Base-by-base conservation (phyloP, 2,113 vertebrate species). In the Paradisaea rubra region DNA sequence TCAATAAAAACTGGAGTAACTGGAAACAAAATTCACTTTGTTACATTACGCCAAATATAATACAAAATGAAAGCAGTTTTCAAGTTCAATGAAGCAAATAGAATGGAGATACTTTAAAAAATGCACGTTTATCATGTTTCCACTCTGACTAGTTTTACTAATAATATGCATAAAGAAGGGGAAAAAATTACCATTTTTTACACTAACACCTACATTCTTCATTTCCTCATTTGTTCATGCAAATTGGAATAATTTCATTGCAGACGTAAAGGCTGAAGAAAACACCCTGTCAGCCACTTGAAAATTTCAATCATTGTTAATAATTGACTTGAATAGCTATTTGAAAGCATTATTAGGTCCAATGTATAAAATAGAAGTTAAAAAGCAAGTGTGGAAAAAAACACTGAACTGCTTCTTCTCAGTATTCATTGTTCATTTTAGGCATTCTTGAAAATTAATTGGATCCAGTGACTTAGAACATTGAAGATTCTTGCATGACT, bases 401-500 rank as follows among this genome's bases (percentile, higher is more conserved):
- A 64, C 57, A 60, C n/a, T 76, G 11, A 57, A 66, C 86, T 88
- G 78, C 88, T 88, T 64, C 66, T 65, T 83, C 82, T 81, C 70
- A 47, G 65, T 88, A 80, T 89, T 96, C 72, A 91, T 39, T 49
- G 64, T 95, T 97, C 96, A 94, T 97, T 98, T 96, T 96, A 91
- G 78, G 89, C 73, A 85, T 79, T 93, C 59, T 95, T 95, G 81
- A 94, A 91, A 97, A 97, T 95, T 97, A 97, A 98, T 97, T 94
- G 94, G 96, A 94, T 89, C 83, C 88, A 89, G 85, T 97, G 97
- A 81, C 96, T 97, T 81, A 95, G 96, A 97, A 97, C 91, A 94
- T 93, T 77, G 82, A 94, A 90, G 91, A 53, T 33, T 91, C 94
- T 88, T 97, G 96, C 97, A 98, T 97, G 98, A 98, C 97, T 98